Conservation (phyloP, 2,888 invertebrate species). For the Argyresthia goedartella region DNA sequence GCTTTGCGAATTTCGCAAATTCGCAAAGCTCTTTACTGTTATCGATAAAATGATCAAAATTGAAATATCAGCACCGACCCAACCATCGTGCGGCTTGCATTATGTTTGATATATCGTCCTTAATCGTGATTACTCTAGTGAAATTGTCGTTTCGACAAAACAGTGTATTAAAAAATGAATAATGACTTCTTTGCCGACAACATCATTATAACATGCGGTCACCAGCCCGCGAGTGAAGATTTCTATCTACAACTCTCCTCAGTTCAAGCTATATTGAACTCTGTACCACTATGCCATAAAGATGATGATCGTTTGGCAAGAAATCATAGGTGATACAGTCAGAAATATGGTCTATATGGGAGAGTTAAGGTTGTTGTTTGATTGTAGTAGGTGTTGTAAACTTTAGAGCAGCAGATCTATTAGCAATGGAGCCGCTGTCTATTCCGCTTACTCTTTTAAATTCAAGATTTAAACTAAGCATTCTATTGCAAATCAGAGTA, state of each 20-base stretch:
- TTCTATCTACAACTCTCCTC: constrained; percentile 36
- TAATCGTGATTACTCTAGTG: constrained; percentile 66
- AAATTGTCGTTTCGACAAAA: constrained; percentile 69
- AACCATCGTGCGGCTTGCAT: constrained; percentile 50
- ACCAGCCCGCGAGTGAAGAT: constrained; percentile 45
- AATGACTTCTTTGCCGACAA: constrained; percentile 65
- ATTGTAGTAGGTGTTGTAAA: constrained; percentile 20
- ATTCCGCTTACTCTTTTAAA: no score
- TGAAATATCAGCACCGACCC: constrained; percentile 46
- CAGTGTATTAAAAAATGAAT: constrained; percentile 69
- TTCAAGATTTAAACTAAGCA: no score
- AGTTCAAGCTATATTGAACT: constrained; percentile 7
- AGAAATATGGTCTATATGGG: neutral
- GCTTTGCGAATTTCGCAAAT: no score
- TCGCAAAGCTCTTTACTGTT: neutral
- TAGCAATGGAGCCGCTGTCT: no score
- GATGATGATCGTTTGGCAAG: no score
- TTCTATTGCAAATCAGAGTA: no score
- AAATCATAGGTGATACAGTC: neutral
- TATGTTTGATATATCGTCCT: constrained; percentile 58
- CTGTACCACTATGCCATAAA: neutral
- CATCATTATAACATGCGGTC: constrained; percentile 60
- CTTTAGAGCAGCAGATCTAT: constrained; percentile 11
- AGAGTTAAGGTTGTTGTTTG: constrained; percentile 18
- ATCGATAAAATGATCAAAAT: constrained; percentile 54